Conservation (phyloP, 2,888 invertebrate species). For the Teleogryllus oceanicus region DNA sequence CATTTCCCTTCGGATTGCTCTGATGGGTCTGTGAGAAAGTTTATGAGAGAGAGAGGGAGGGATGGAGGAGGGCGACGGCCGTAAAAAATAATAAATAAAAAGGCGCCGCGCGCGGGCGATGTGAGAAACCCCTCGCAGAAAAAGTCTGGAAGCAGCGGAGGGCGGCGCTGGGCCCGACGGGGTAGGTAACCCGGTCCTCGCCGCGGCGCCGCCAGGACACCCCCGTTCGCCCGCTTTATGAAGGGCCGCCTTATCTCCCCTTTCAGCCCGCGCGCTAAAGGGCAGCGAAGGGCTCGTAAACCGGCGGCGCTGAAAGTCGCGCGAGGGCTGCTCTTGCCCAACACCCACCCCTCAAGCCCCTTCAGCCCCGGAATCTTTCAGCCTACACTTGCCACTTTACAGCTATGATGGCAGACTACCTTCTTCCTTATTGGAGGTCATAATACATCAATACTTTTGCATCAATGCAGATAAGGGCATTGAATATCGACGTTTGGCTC, state of each 20-base stretch:
- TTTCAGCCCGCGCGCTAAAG: neutral
- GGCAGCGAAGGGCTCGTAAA: neutral
- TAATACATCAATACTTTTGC: too few relatives aligned
- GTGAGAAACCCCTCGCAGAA: neutral
- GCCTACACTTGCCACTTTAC: too few relatives aligned
- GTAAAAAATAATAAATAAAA: slow-evolving; percentile 10
- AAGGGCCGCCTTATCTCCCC: neutral
- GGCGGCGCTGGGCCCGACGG: neutral
- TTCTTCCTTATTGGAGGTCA: too few relatives aligned
- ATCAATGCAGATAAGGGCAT: too few relatives aligned
- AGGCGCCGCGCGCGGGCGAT: neutral
- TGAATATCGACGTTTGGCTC: too few relatives aligned
- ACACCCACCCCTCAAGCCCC: too few relatives aligned
- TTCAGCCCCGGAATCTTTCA: too few relatives aligned
- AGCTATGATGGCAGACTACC: too few relatives aligned
- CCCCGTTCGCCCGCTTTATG: neutral
- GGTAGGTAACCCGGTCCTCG: neutral
- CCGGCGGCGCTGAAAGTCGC: neutral
- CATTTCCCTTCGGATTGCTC: neutral
- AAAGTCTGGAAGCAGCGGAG: neutral
- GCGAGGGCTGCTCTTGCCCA: neutral
- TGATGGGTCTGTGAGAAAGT: neutral
- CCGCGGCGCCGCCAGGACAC: neutral
- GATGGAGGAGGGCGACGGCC: neutral
- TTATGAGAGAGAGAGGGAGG: neutral